Evolutionary conservation across 2,113 vertebrate species (phyloP).

Genomic region (Proterorhinus semilunaris): DNA sequence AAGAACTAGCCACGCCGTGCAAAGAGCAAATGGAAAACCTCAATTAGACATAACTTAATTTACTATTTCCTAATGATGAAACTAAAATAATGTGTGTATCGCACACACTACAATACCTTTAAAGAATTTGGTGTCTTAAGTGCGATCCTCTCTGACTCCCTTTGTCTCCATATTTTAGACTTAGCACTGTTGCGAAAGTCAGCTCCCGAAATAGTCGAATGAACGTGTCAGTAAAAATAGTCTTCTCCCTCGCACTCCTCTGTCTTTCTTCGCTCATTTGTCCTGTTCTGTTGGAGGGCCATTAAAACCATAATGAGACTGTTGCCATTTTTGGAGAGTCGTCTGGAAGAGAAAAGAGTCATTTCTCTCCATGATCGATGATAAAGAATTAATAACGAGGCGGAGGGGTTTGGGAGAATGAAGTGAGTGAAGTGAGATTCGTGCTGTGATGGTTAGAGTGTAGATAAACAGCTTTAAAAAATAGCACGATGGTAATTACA

Average conservation of each 20-base stretch:
- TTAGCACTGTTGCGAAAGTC: not conserved
- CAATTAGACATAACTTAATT: too few relatives aligned
- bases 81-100: too few relatives aligned
- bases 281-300: constrained; percentile 20
- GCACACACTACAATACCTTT: too few relatives aligned
- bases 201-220: constrained; percentile 21
- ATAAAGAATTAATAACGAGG: constrained; percentile 62
- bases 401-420: constrained; percentile 4
- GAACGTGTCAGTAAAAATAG: constrained; percentile 30
- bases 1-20: too few relatives aligned
- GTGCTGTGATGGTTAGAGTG: not conserved
- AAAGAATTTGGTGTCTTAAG: not conserved
- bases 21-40: too few relatives aligned
- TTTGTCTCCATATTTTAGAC: not conserved
- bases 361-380: constrained; percentile 40
- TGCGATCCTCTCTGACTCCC: too few relatives aligned
- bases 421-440: constrained; percentile 1
- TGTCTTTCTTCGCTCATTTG: constrained; percentile 31
- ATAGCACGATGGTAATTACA: not conserved
- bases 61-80: too few relatives aligned
- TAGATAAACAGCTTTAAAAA: not conserved
- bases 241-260: constrained; percentile 14
- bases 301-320: constrained; percentile 65
- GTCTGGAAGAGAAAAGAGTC: constrained; percentile 32
- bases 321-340: constrained; percentile 60